These are phyloP conservation scores for Antheraea pernyi DNA, from an alignment of 1,140 invertebrate species.

Conservation along the genomic window DNA sequence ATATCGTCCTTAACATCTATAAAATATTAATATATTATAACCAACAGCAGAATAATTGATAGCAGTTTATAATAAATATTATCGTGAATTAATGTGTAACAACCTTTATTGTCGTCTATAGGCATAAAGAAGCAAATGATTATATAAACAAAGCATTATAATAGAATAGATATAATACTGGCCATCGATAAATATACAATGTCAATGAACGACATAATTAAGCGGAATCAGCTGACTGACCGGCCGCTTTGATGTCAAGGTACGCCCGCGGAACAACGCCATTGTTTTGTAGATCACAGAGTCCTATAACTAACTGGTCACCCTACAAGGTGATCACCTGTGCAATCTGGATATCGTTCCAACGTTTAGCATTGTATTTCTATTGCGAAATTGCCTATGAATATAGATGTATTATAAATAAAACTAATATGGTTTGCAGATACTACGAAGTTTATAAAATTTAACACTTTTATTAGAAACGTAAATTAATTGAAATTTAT, in stretches of 20 bases:
- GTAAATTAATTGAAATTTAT: no score
- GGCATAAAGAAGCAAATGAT: background rate
- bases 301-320: constrained; percentile 9
- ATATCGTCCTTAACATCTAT: no score
- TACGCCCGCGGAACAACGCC: background rate
- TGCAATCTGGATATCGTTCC: background rate
- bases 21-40: no score
- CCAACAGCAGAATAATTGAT: no score
- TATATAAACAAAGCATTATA: background rate
- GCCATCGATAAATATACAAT: constrained; percentile 19
- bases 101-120: background rate
- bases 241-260: constrained; percentile 12
- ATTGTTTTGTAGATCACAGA: constrained; percentile 18
- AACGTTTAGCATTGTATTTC: background rate
- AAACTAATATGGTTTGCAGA: no score
- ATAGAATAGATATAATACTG: constrained; percentile 1
- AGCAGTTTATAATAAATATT: no score
- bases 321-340: background rate
- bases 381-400: background rate
- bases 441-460: no score
- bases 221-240: constrained; percentile 11
- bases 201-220: constrained; percentile 18
- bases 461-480: no score
- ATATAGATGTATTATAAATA: no score
- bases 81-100: no score